These are phyloP conservation scores for Limnephilus marmoratus DNA, from an alignment of 2,888 invertebrate genomes.

Conservation along the genomic window DNA sequence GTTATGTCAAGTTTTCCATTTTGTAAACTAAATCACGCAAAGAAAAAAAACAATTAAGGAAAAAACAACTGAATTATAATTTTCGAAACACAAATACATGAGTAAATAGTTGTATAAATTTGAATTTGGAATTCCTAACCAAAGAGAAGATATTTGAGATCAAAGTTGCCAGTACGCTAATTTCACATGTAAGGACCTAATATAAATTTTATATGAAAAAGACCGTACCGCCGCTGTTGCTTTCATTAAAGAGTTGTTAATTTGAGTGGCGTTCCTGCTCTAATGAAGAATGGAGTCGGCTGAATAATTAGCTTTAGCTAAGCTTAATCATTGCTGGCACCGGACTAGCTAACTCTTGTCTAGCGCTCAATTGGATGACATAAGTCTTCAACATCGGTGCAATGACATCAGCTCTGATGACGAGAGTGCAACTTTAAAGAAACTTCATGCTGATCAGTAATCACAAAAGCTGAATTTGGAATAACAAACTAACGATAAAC, in stretches of 20 bases:
- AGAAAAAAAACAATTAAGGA: too few species aligned
- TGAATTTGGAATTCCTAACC: too few species aligned
- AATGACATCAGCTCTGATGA: neutral
- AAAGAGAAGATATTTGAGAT: too few species aligned
- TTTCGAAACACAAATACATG: too few species aligned
- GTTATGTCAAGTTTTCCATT: too few species aligned
- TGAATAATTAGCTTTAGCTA: neutral
- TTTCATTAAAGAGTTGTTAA: constrained; percentile 2
- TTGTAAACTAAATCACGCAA: too few species aligned
- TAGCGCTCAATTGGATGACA: neutral
- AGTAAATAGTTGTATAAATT: too few species aligned
- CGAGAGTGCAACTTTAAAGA: neutral
- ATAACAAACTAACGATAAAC: too few species aligned
- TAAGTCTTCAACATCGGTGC: neutral
- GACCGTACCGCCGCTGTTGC: neutral
- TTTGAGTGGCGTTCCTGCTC: neutral
- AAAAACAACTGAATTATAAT: too few species aligned
- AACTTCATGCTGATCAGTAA: neutral
- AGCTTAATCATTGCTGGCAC: neutral
- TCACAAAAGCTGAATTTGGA: neutral
- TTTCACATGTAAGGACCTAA: too few species aligned
- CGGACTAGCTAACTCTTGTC: neutral
- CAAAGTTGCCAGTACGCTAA: too few species aligned
- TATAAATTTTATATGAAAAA: too few species aligned
- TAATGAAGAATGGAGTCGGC: constrained; percentile 2